Evolutionary conservation across 2,888 invertebrate genomes (phyloP).

Genomic region (Globia sparganii): DNA sequence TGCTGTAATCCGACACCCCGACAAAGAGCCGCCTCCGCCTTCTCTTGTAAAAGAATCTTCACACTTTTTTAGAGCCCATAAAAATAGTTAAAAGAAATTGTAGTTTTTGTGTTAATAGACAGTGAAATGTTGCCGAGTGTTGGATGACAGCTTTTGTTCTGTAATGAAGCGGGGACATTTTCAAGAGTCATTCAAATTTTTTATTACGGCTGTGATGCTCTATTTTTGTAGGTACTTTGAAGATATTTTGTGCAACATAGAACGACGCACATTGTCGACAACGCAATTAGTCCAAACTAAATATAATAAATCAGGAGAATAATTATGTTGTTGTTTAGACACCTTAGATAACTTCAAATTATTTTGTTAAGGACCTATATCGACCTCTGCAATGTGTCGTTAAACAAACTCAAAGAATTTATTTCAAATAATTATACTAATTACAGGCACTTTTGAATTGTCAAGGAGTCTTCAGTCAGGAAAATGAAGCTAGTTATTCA

Average conservation of each 20-base stretch:
- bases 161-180: slow-evolving; percentile 88
- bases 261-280: slow-evolving; percentile 29
- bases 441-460: background rate
- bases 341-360: background rate
- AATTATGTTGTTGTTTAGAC: background rate
- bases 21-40: slow-evolving; percentile 89
- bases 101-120: slow-evolving; percentile 88
- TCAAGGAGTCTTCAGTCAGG: background rate
- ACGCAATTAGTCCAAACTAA: slow-evolving; percentile 27
- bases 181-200: slow-evolving; percentile 83
- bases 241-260: slow-evolving; percentile 64
- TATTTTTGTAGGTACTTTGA: slow-evolving; percentile 81
- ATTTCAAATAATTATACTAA: background rate
- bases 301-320: slow-evolving; percentile 13
- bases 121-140: slow-evolving; percentile 90
- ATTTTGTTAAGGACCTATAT: background rate
- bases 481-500: background rate
- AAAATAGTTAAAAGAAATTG: slow-evolving; percentile 90
- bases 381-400: background rate
- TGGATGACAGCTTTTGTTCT: slow-evolving; percentile 90
- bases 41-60: slow-evolving; percentile 89
- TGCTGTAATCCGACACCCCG: slow-evolving; percentile 83
- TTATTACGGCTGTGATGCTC: slow-evolving; percentile 83
- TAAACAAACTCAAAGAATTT: background rate
- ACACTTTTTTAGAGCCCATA: slow-evolving; percentile 89